These are phyloP conservation scores for Gobio occitaniae DNA, from an alignment of 2,797 vertebrate species.

Conservation along the genomic window DNA sequence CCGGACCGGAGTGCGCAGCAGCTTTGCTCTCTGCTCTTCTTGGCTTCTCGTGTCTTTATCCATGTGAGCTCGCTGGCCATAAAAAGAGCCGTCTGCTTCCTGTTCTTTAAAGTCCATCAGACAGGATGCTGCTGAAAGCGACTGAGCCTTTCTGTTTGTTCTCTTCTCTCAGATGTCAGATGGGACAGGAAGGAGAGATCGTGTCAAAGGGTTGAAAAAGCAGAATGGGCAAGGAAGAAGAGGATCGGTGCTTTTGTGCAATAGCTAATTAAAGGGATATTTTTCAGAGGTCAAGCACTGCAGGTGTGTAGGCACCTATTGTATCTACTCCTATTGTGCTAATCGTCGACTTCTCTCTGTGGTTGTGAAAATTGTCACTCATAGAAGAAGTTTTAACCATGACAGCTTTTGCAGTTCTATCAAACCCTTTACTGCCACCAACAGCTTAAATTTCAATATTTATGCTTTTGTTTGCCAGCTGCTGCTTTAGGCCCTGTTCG, in stretches of 20 bases:
- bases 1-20: slow-evolving; percentile 1
- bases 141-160: slow-evolving; percentile 58
- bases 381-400: not conserved
- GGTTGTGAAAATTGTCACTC: not conserved
- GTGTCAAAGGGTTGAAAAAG: slow-evolving; percentile 39
- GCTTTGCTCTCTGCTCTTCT: slow-evolving; percentile 58
- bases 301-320: not conserved
- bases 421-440: too few relatives aligned
- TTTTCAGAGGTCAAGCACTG: not conserved
- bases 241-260: slow-evolving; percentile 8
- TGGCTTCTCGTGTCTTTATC: slow-evolving; percentile 66
- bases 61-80: slow-evolving; percentile 63
- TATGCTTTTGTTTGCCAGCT: too few relatives aligned
- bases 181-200: slow-evolving; percentile 54
- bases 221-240: slow-evolving; percentile 39
- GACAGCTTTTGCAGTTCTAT: not conserved
- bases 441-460: too few relatives aligned
- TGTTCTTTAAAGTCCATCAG: slow-evolving; percentile 60
- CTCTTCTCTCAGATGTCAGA: slow-evolving; percentile 63
- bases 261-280: slow-evolving; percentile 29
- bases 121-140: slow-evolving; percentile 69
- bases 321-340: not conserved
- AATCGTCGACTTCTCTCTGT: not conserved
- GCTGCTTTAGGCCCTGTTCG: too few relatives aligned
- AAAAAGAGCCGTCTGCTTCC: slow-evolving; percentile 69